These are phyloP conservation scores for Netelia melanura DNA, from an alignment of 2,888 invertebrate genomes.

Conservation along the genomic window DNA sequence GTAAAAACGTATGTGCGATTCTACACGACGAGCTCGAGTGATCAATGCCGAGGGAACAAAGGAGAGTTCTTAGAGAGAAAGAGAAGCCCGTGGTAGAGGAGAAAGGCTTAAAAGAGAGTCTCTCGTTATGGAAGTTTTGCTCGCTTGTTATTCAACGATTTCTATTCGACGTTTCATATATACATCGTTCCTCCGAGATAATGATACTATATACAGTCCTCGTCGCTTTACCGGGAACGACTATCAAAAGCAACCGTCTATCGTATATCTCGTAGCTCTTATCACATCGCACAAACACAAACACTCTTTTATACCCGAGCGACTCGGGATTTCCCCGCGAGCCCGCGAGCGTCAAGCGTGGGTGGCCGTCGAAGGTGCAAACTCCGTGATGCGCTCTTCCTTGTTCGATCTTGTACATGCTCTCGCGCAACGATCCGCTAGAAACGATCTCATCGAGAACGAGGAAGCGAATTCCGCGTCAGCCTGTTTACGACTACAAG, in stretches of 20 bases:
- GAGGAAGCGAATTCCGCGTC: conserved; percentile 8
- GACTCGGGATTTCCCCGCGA: conserved; percentile 8
- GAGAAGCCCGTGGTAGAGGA: neutral
- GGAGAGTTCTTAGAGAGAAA: conserved; percentile 73
- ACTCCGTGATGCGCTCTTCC: conserved; percentile 35
- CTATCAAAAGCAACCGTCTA: conserved; percentile 33
- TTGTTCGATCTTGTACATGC: conserved; percentile 19
- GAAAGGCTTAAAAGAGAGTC: conserved; percentile 13
- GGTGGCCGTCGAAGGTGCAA: conserved; percentile 59
- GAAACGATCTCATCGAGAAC: neutral
- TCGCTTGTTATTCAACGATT: conserved; percentile 70
- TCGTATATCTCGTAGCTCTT: conserved; percentile 38
- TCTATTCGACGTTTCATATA: conserved; percentile 48
- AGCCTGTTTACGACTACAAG: conserved; percentile 10
- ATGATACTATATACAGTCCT: conserved; percentile 17
- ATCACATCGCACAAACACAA: conserved; percentile 45
- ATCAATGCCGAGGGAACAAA: conserved; percentile 76
- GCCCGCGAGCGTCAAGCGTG: conserved; percentile 39
- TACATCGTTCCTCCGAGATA: conserved; percentile 13
- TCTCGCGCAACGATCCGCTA: neutral
- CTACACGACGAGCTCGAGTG: conserved; percentile 66
- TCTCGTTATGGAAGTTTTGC: conserved; percentile 20
- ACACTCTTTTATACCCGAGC: conserved; percentile 1
- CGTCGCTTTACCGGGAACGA: neutral
- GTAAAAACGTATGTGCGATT: conserved; percentile 50